A percentile compares a stretch with the other conserved stretches of the same genome.
phyloP scores from a whole-genome alignment of 2,888 invertebrate species.

The Gandaritis pyraliata region DNA sequence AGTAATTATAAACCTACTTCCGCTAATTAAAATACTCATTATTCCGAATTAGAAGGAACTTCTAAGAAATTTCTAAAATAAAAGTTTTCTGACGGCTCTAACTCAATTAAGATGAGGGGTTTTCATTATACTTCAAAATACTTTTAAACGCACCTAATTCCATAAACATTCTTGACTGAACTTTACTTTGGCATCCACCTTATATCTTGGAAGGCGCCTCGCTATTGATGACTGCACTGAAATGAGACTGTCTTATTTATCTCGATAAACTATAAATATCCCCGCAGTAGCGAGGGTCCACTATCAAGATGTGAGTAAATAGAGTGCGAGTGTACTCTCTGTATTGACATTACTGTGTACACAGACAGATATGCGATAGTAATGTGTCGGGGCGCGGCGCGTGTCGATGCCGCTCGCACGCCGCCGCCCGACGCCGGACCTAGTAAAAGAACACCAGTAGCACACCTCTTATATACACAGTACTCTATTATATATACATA shows the following conservation, averaged over 20 bases:
- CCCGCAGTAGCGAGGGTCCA: conserved; percentile 1
- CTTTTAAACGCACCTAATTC: neutral
- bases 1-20: conserved; percentile 18
- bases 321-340: neutral
- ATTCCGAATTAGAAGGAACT: conserved; percentile 18
- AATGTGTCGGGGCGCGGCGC: neutral
- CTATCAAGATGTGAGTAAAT: conserved; percentile 15
- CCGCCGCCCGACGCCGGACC: too few species aligned
- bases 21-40: conserved; percentile 20
- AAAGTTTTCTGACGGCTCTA: conserved; percentile 5
- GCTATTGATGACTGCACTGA: neutral
- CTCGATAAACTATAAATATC: conserved; percentile 9
- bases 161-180: neutral
- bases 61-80: conserved; percentile 11
- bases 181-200: neutral
- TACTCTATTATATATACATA: too few species aligned
- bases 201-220: too few species aligned
- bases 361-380: neutral
- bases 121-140: neutral
- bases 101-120: neutral
- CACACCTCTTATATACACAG: too few species aligned
- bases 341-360: conserved; percentile 1
- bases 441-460: too few species aligned
- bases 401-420: too few species aligned
- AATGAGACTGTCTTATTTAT: conserved; percentile 3